A percentile compares a stretch with the other conserved stretches of the same genome.
Conservation (phyloP, 1,140 invertebrate species). For the Pseudomyrmex gracilis region DNA sequence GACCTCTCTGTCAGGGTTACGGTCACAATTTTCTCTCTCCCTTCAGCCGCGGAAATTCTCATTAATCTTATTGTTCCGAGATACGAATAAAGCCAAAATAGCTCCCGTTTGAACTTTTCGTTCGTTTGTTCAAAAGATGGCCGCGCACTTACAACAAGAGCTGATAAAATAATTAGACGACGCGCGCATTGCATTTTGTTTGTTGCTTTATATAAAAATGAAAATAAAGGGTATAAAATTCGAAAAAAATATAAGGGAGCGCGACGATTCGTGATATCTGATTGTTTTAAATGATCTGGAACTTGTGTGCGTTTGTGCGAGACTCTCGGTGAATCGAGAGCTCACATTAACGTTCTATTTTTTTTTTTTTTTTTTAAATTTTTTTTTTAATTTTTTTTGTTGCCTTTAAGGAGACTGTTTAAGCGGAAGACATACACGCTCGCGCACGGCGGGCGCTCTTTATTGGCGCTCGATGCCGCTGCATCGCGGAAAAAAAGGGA, state of each 20-base stretch:
- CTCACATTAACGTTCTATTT: no score
- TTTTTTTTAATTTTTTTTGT: conserved; percentile 39
- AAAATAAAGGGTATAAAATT: no score
- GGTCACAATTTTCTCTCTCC: conserved; percentile 71
- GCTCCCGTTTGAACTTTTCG: neutral
- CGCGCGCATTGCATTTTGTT: neutral
- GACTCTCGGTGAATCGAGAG: no score
- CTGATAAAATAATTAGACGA: neutral
- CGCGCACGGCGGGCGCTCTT: conserved; percentile 33
- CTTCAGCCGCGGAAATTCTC: conserved; percentile 73
- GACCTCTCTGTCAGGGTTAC: conserved; percentile 63
- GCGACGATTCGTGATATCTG: no score
- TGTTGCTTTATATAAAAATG: neutral
- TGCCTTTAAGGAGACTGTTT: conserved; percentile 43
- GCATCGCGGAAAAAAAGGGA: conserved; percentile 44
- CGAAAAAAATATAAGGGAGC: no score
- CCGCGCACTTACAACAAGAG: neutral
- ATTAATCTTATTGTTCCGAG: conserved; percentile 73
- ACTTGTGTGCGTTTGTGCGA: conserved; percentile 25
- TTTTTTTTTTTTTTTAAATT: conserved; percentile 6
- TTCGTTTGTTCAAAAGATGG: neutral
- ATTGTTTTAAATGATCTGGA: neutral
- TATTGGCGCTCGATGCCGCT: conserved; percentile 44
- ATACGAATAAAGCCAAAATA: neutral
- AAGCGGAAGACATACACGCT: conserved; percentile 53